Conservation (phyloP, 2,113 vertebrate genomes). For the Paradoxurus hermaphroditus region DNA sequence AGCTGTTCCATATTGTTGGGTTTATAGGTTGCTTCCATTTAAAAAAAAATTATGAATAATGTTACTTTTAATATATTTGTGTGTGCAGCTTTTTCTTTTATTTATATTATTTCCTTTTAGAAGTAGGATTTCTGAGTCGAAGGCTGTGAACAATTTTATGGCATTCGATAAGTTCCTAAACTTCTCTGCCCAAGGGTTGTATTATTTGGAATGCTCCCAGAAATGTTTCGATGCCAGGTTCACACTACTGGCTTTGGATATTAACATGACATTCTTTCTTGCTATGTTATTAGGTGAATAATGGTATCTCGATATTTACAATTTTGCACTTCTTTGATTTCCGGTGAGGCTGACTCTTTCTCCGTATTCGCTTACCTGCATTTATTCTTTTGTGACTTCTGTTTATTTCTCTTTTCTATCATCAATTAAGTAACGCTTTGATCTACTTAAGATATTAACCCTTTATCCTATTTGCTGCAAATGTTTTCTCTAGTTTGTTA, state of each 20-base stretch:
- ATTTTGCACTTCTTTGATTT: neutral
- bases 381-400: constrained; percentile 25
- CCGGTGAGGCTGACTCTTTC: neutral
- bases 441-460: neutral
- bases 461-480: neutral
- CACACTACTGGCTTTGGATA: neutral
- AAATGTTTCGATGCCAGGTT: neutral
- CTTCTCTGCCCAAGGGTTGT: neutral
- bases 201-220: neutral
- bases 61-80: neutral
- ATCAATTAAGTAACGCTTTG: neutral
- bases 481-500: neutral
- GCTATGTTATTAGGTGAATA: neutral
- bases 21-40: neutral
- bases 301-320: neutral
- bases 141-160: neutral
- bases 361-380: neutral
- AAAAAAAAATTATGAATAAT: neutral
- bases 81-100: neutral
- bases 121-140: neutral
- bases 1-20: neutral
- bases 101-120: constrained; percentile 1
- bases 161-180: neutral
- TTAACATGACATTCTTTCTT: neutral
- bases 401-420: neutral